phyloP scores from a whole-genome alignment of 2,797 vertebrate genomes.

The Tragopan temminckii region DNA sequence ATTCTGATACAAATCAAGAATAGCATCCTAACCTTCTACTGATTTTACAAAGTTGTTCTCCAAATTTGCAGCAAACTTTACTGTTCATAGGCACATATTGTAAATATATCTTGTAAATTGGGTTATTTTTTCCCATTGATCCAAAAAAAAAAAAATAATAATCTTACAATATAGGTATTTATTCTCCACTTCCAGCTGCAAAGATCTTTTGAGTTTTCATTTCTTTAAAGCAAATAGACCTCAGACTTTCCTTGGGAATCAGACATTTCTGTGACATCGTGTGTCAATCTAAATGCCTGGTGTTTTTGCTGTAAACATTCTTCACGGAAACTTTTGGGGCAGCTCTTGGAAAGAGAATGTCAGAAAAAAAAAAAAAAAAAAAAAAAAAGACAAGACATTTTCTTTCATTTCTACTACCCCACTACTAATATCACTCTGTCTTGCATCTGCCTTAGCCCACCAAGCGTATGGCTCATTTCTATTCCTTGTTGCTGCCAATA shows the following conservation, averaged over 20 bases:
- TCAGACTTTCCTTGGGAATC: neutral
- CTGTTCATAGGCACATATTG: neutral
- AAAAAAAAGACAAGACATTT: too few species aligned
- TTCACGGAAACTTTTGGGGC: neutral
- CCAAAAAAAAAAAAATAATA: neutral
- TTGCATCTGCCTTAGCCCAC: neutral
- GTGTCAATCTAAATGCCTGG: neutral
- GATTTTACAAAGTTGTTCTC: neutral
- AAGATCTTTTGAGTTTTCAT: neutral
- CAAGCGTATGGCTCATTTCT: neutral
- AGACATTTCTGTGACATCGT: neutral
- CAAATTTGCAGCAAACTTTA: neutral
- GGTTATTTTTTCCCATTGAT: rapidly evolving
- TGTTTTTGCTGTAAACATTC: neutral
- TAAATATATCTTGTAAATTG: neutral
- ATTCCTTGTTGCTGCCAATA: neutral
- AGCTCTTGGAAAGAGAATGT: neutral
- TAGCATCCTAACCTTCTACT: neutral
- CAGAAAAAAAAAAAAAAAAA: neutral
- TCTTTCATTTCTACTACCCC: neutral
- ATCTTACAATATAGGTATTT: neutral
- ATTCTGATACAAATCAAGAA: neutral
- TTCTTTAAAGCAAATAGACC: neutral
- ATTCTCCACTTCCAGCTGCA: neutral
- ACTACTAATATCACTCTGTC: neutral